phyloP scores from a whole-genome alignment of 2,113 vertebrate genomes.

The Fulmarus glacialis region DNA sequence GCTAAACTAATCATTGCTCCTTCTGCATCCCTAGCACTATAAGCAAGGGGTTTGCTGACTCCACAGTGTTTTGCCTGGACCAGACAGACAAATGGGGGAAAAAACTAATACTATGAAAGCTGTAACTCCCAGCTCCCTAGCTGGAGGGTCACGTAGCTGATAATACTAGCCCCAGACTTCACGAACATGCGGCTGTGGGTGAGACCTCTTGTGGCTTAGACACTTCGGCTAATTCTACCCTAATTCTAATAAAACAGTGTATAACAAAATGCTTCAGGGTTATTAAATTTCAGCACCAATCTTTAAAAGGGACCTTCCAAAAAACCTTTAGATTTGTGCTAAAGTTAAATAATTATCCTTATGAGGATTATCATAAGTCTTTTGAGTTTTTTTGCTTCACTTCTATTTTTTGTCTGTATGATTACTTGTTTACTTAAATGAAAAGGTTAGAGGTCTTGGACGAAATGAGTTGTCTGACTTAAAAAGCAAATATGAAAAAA shows the following conservation, averaged over 20 bases:
- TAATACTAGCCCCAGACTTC: neutral
- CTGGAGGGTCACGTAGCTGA: neutral
- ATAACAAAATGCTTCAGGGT: neutral
- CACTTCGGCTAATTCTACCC: neutral
- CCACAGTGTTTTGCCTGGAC: neutral
- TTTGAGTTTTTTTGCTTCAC: neutral
- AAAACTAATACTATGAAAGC: neutral
- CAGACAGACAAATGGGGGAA: neutral
- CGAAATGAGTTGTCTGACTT: neutral
- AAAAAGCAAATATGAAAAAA: neutral
- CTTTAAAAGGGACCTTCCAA: neutral
- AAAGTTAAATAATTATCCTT: neutral
- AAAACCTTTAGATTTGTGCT: neutral
- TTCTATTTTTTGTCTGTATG: neutral
- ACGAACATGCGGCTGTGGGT: neutral
- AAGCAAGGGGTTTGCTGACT: neutral
- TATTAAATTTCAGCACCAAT: neutral
- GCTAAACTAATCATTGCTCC: neutral
- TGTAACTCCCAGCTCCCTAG: neutral
- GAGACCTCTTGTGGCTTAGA: neutral
- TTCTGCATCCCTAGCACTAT: neutral
- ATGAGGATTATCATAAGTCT: fast-evolving
- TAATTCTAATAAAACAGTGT: neutral
- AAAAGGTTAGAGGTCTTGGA: neutral
- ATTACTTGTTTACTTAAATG: neutral